Evolutionary conservation across 2,888 invertebrate species (phyloP).

Genomic region (Noctua janthe): DNA sequence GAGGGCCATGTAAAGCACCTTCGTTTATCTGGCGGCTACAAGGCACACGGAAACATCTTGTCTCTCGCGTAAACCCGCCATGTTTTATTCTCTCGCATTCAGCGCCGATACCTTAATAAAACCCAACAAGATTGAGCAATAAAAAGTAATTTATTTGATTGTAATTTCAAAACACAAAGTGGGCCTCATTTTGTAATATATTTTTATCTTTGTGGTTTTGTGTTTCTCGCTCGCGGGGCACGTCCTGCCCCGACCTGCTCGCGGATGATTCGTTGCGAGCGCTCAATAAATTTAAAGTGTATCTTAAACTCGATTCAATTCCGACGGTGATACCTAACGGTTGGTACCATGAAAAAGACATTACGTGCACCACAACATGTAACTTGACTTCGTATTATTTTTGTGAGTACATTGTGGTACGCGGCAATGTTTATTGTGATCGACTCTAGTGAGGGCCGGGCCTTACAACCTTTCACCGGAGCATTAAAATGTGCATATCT

Average conservation of each 20-base stretch:
- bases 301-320: conserved; percentile 83
- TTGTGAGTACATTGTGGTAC: conserved; percentile 63
- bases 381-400: conserved; percentile 61
- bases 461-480: conserved; percentile 71
- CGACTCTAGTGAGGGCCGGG: conserved; percentile 44
- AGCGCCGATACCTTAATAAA: conserved; percentile 90
- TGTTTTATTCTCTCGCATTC: conserved; percentile 88
- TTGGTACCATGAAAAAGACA: conserved; percentile 81
- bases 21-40: conserved; percentile 80
- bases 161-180: conserved; percentile 91
- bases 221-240: conserved; percentile 84
- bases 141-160: conserved; percentile 91
- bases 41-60: conserved; percentile 82
- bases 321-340: conserved; percentile 77
- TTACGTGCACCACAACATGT: conserved; percentile 79
- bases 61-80: conserved; percentile 88
- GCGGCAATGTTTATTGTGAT: conserved; percentile 51
- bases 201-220: conserved; percentile 90
- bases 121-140: conserved; percentile 90
- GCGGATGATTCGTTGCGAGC: conserved; percentile 81
- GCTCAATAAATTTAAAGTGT: conserved; percentile 80
- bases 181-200: conserved; percentile 90
- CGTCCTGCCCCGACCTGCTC: conserved; percentile 80
- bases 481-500: conserved; percentile 82
- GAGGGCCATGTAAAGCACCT: conserved; percentile 84